Conservation (phyloP, 2,113 vertebrate species). For the Jacana jacana region DNA sequence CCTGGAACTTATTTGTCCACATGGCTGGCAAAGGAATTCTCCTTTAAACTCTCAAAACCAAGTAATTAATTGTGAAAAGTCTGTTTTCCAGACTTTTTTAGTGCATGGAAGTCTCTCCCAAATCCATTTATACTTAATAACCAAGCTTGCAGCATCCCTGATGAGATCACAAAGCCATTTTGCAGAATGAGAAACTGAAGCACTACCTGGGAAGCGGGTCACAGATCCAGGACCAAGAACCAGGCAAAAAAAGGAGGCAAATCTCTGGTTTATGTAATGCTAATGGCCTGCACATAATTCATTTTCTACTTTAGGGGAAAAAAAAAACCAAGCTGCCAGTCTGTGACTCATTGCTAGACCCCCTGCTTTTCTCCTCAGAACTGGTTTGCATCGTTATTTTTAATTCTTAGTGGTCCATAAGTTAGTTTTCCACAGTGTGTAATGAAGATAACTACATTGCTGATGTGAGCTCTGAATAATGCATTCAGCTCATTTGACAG, state of each 20-base stretch:
- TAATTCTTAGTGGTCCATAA: background rate
- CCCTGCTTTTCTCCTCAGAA: background rate
- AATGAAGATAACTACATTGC: background rate
- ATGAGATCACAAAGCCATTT: background rate
- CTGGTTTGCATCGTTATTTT: background rate
- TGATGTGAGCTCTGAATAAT: conserved; percentile 5
- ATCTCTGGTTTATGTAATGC: background rate
- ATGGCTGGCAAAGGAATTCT: background rate
- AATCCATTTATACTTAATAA: background rate
- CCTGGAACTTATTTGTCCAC: background rate
- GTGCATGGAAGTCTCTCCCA: background rate
- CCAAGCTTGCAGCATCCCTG: background rate
- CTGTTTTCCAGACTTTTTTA: background rate
- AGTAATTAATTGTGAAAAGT: background rate
- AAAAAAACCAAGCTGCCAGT: background rate
- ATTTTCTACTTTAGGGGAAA: background rate
- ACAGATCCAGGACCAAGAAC: background rate
- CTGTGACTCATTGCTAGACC: background rate
- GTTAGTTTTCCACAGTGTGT: background rate
- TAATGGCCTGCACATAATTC: background rate
- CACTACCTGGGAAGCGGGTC: background rate
- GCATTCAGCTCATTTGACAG: conserved; percentile 15
- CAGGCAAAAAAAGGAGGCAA: background rate
- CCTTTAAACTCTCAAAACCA: background rate
- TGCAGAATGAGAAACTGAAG: background rate